Evolutionary conservation across 2,888 invertebrate genomes (phyloP), one percentile per base, ranked within the genome.

Genomic region (Dusona sp.): DNA sequence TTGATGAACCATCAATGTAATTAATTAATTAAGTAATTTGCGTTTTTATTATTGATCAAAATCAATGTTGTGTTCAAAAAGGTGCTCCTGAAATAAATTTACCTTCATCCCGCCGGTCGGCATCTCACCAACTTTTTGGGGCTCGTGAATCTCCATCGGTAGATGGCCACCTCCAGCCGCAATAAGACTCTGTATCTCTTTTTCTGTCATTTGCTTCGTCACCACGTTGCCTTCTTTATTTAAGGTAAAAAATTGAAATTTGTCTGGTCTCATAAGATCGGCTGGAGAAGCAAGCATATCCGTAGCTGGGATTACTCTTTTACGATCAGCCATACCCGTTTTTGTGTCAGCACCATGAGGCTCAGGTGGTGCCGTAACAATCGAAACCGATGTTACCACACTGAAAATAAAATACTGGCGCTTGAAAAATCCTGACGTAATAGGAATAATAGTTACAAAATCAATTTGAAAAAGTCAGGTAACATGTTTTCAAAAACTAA

Each of bases 161-260:
- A 96, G 88, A 87, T 94, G 94, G 54, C 91, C 88, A 92, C 97
- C 97, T 0, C 97, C 97, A 51, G 97, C 97, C 0, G 98, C 98
- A 48, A 98, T 97, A 85, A 98, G 97, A 64, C 97, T 97, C 92
- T 97, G 97, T 88, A 98, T 98, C 94, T 98, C 97, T 91, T 97
- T 96, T 90, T 97, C 94, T 9, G 98, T 97, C 98, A 98, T 98
- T 48, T 98, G 95, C 85, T 97, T 95, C 91, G 97, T 97, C 0
- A 98, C 96, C 33, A 98, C 95, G 91, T 98, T 97, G 19, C 98
- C 98, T 81, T 96, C 96, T 91, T 97, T 97, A 91, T 98, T 97
- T 91, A 98, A 97, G 0, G 98, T 98, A 92, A 97, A 98, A 93
- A 98, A 98, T 92, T 98, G 98, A 93, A 98, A 98, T 92, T 97